Base-by-base conservation (phyloP, 2,797 vertebrate species). In the Cynopterus sphinx region DNA sequence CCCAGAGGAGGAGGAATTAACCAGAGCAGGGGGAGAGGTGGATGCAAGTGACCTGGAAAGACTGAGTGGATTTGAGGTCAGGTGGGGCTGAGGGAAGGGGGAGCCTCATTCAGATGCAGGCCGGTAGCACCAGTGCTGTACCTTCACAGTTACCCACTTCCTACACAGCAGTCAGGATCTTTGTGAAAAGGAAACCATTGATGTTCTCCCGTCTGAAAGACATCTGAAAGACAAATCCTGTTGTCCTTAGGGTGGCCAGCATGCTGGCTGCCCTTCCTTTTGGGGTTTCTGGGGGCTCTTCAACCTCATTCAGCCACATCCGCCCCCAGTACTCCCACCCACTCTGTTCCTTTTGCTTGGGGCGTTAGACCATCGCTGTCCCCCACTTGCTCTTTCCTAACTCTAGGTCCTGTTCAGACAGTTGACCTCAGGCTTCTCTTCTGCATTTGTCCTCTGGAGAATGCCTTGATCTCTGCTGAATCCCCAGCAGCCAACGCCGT, bases 51-150 rank as follows among this genome's bases (percentile, higher is more conserved):
- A n/a, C 11, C 41, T 4, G 12, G 46, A 26, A 70, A 59, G 87
- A 31, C 9, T 15, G 16, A 39, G 10, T 41, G 15, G 31, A 21
- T 65, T 1, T 24, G 63, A 68, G 68, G 5, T 21, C 39, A 17
- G 16, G 4, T 15, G 1, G 46, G 46, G 6, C 36, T 65, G 57
- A 39, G 31, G 65, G 28, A 41, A 70, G 67, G 39, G 15, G 39
- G 6, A 71, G 51, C n/a, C 13, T 2, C 24, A 1, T 39, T 28
- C 46, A 33, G 4, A 43, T 4, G 16, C 17, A 39, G 15, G 71
- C 9, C 24, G 22, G 26, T 5, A 0, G 10, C 3, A 1, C 28
- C 21, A 43, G 3, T 16, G 41, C 53, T 31, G 16, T 7, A 0
- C 19, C 36, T 61, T 19, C 33, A 57, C 2, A 7, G 46, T 53